Percentiles rank a stretch among this genome's conserved stretches.
phyloP scores from a whole-genome alignment of 30 jellyfish, hydroid and myxozoan species.

The Aurelia aurita region DNA sequence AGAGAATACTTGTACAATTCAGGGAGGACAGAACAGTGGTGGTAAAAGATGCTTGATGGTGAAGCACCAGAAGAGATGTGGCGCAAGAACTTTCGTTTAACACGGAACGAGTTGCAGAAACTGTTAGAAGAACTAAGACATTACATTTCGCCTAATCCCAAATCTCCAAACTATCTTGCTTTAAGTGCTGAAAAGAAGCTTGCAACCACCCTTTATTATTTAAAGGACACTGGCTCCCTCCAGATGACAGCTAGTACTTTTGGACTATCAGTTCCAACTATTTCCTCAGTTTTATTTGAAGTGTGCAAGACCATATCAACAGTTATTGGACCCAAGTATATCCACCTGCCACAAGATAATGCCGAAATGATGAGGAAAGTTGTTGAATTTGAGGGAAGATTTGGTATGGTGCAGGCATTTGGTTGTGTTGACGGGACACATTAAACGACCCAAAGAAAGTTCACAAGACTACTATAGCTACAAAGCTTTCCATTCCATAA shows the following conservation, averaged over 20 bases:
- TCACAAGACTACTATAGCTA: slow-evolving; percentile 19
- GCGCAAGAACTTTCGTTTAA: neutral
- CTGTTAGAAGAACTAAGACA: no score
- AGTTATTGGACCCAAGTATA: slow-evolving; percentile 3
- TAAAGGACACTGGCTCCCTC: slow-evolving; percentile 6
- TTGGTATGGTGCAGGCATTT: slow-evolving; percentile 43
- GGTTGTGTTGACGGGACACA: slow-evolving; percentile 47
- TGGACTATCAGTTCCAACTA: neutral
- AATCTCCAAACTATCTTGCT: no score
- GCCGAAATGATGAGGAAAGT: slow-evolving; percentile 13
- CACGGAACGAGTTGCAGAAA: neutral
- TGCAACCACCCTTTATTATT: neutral
- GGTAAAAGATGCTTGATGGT: neutral
- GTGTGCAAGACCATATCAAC: neutral
- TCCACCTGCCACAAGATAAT: neutral
- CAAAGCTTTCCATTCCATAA: neutral
- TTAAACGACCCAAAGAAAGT: neutral
- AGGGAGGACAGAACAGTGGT: neutral
- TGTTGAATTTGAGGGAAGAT: slow-evolving; percentile 34
- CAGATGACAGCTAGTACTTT: neutral
- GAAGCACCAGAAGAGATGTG: neutral
- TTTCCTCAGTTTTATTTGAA: neutral
- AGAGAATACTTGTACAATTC: neutral
- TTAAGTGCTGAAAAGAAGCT: neutral
- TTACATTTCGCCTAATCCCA: no score